These are phyloP conservation scores for Tragelaphus strepsiceros DNA, from an alignment of 2,113 vertebrate genomes.

Conservation along the genomic window DNA sequence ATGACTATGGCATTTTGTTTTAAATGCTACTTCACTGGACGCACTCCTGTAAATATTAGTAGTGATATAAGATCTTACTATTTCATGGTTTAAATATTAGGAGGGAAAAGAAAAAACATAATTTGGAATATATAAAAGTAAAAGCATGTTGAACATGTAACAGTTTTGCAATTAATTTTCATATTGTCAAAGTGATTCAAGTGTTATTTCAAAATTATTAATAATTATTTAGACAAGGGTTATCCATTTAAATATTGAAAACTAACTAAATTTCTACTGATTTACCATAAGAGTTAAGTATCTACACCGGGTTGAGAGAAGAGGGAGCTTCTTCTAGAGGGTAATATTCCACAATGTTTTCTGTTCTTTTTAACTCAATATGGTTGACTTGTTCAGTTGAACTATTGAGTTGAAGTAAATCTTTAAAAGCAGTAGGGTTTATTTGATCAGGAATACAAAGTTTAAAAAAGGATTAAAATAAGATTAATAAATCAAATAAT, in stretches of 20 bases:
- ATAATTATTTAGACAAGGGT: neutral
- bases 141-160: neutral
- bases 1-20: neutral
- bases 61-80: neutral
- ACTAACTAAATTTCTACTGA: neutral
- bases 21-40: neutral
- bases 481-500: neutral
- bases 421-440: neutral
- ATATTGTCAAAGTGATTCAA: neutral
- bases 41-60: neutral
- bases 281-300: neutral
- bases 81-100: neutral
- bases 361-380: neutral
- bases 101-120: neutral
- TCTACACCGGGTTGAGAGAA: neutral
- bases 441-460: neutral
- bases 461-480: neutral
- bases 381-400: neutral
- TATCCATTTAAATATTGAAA: neutral
- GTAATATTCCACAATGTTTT: neutral
- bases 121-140: neutral
- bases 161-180: neutral
- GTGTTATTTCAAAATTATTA: neutral
- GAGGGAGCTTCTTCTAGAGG: neutral
- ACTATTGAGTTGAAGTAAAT: neutral